Evolutionary conservation across 2,888 invertebrate genomes (phyloP), one percentile per base, ranked within the genome.

Genomic region (Chorisops tibialis): DNA sequence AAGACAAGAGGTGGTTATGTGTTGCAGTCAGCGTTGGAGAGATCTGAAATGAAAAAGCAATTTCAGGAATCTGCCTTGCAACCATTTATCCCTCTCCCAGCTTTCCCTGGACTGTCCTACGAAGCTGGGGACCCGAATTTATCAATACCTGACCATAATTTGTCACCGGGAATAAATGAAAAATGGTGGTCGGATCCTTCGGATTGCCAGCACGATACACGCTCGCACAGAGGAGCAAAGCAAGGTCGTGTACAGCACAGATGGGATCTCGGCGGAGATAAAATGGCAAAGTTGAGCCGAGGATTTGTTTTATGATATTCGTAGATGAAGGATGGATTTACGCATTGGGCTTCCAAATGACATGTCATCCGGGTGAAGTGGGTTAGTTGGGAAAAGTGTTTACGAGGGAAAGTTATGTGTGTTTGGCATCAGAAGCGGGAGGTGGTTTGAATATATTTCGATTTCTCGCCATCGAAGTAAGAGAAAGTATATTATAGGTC

Each of bases 81-180:
- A 9, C 30, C 30, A 30, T 30, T 30, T 30, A 30, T 30, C 30
- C 30, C 7, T 30, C 30, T 5, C 30, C 30, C 30, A 9, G 30
- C 30, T 30, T 30, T 9, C 30, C 5, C 30, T 7, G 30, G 1
- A 30, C 9, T 9, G 7, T 9, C 7, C 9, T 5, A 9, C 30
- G 30, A 7, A 30, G 30, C 5, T 30, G 30, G 7, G 30, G 30
- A 5, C 48, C 60, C 38, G 38, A 60, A 64, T 64, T 60, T 64
- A 64, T 64, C 64, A 62, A 64, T 62, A 64, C 64, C 64, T 64
- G 64, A 59, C 60, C 59, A 60, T 62, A 64, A 64, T 64, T 64
- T 64, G 64, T 64, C 64, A 64, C 62, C 56, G 48, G 56, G 59
- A 64, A 64, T 59, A 64, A 59, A 62, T 64, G 64, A 64, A 64